Base-by-base conservation (phyloP, 2,113 vertebrate genomes). In the Dipodomys ordii region DNA sequence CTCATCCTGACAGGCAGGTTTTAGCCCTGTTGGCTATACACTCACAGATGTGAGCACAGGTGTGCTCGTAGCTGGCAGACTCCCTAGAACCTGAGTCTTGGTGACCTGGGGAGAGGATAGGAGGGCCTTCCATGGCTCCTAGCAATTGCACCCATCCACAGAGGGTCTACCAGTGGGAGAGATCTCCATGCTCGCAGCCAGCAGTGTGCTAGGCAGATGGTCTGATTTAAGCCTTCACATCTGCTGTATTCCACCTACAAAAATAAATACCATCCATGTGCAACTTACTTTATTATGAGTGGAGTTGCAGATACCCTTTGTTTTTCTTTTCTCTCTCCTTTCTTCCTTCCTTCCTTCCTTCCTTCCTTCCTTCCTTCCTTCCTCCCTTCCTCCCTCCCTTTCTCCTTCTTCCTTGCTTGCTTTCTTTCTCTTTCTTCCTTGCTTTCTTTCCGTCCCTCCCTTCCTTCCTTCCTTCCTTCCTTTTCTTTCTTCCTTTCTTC, bases 1-100 rank as follows among this genome's bases (percentile, higher is more conserved):
- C 49, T 49, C 49, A 12, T 49, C 49, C 49, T 49, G 49, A 49
- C 49, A 49, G 49, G 12, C 49, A 49, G 49, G 49, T 49, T 3
- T 30, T 7, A 25, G 69, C 79, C 72, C 15, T 4, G 0, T 3
- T 19, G 0, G 11, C 22, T 6, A 27, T 2, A 1, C 12, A 15
- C 30, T 27, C 32, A 25, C 46, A 39, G 76, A 20, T 20, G 2
- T 2, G 4, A 3, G 6, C 23, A 12, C 8, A 1, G 2, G 2
- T 44, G 28, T 53, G 53, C 22, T 27, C 9, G 0, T 1, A 9
- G 53, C 18, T 2, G 44, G 49, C 8, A 13, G 22, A 20, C n/a
- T n/a, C 25, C 19, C 88, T 15, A 27, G 27, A 16, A 13, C 20
- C 44, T 4, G 18, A 76, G 65, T 20, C 62, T 28, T 13, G 27